These are phyloP conservation scores for Drosophila eohydei DNA, from an alignment of 2,888 invertebrate genomes.

Conservation along the genomic window DNA sequence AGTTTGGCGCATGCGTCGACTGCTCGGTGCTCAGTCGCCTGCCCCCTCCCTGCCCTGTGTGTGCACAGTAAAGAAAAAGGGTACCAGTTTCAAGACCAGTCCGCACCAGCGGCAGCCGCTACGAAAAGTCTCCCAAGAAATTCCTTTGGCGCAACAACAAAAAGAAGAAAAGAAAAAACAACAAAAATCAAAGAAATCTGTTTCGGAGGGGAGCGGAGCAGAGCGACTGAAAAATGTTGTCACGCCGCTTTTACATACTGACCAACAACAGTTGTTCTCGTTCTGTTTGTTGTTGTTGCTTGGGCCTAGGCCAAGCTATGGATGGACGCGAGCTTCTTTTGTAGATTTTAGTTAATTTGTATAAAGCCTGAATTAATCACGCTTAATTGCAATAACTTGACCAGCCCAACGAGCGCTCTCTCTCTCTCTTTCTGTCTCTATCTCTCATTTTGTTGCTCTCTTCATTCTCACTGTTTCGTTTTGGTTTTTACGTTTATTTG, in stretches of 20 bases:
- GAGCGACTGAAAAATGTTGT: conserved; percentile 78
- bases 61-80: conserved; percentile 49
- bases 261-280: conserved; percentile 45
- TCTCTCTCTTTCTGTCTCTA: conserved; percentile 8
- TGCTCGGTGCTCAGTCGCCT: conserved; percentile 50
- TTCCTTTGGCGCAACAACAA: conserved; percentile 62
- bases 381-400: conserved; percentile 73
- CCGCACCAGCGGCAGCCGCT: conserved; percentile 54
- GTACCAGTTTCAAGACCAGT: conserved; percentile 80
- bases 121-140: conserved; percentile 73
- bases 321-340: conserved; percentile 53
- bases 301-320: conserved; percentile 51
- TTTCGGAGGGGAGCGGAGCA: conserved; percentile 44
- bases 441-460: background rate
- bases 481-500: conserved; percentile 64
- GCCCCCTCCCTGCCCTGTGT: background rate
- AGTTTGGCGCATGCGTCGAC: conserved; percentile 76
- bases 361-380: conserved; percentile 79
- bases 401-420: conserved; percentile 25
- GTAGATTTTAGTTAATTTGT: conserved; percentile 76
- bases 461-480: conserved; percentile 13
- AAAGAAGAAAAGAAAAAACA: conserved; percentile 11
- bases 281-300: conserved; percentile 29
- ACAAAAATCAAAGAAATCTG: conserved; percentile 62
- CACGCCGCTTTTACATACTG: conserved; percentile 80